A percentile compares a stretch with the other conserved stretches of the same genome.
Conservation (phyloP, 2,113 vertebrate genomes). For the Onychorhynchus coronatus region DNA sequence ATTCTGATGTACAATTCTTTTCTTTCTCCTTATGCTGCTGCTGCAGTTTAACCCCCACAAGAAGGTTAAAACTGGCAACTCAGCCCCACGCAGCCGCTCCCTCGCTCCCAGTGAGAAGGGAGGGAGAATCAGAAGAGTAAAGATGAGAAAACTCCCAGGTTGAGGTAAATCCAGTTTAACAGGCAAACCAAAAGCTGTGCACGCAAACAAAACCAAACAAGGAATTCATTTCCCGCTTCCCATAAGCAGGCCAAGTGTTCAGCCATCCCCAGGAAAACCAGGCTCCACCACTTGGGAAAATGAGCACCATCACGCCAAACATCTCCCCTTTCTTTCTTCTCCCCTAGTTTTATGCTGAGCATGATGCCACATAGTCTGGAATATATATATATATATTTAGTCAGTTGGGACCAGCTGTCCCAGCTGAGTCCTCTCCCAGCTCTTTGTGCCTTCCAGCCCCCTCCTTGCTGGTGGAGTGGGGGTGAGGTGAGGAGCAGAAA, state of each 20-base stretch:
- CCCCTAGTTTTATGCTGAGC: background rate
- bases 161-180: background rate
- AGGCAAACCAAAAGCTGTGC: background rate
- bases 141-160: background rate
- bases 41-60: background rate
- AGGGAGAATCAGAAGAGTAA: background rate
- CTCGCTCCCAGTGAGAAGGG: background rate
- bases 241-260: background rate
- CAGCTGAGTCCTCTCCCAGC: background rate
- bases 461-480: background rate
- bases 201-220: background rate
- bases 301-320: too few species aligned
- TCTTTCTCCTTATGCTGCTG: background rate
- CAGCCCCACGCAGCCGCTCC: background rate
- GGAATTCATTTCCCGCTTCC: fast-evolving
- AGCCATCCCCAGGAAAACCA: background rate
- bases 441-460: too few species aligned
- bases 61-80: background rate
- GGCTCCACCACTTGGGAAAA: background rate
- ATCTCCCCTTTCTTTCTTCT: background rate
- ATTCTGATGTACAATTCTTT: background rate
- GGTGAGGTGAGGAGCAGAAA: background rate
- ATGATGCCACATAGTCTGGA: background rate
- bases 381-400: background rate
- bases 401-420: background rate